These are phyloP conservation scores for Poecilia wingei DNA, from an alignment of 2,797 vertebrate genomes.

Conservation along the genomic window DNA sequence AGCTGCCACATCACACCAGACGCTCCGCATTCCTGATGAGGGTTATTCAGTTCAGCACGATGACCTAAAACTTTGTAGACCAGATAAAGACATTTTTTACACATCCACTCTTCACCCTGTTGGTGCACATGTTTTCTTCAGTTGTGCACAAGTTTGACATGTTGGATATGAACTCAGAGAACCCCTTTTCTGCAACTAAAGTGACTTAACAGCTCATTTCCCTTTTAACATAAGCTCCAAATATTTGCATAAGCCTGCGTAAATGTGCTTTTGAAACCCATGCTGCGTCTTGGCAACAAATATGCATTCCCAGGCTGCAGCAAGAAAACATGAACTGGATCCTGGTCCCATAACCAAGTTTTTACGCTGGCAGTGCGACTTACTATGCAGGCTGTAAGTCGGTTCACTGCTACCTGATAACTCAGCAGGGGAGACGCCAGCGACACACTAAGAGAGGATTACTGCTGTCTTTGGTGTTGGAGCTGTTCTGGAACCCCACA, in stretches of 20 bases:
- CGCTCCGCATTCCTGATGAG: conserved; percentile 22
- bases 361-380: conserved; percentile 8
- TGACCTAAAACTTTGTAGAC: background rate
- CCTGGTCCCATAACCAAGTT: conserved; percentile 15
- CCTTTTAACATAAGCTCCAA: conserved; percentile 35
- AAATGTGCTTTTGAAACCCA: conserved; percentile 19
- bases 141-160: background rate
- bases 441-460: background rate
- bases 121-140: background rate
- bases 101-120: background rate
- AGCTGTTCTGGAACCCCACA: background rate
- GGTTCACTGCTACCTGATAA: background rate
- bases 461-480: background rate
- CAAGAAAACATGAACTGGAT: conserved; percentile 3
- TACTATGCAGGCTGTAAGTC: conserved; percentile 7
- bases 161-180: background rate
- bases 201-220: conserved; percentile 46
- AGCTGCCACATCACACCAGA: conserved; percentile 16
- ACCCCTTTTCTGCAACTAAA: conserved; percentile 22
- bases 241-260: conserved; percentile 36
- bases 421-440: background rate
- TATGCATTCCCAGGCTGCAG: background rate
- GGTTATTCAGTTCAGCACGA: conserved; percentile 35
- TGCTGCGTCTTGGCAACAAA: conserved; percentile 19
- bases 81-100: conserved; percentile 7